Base-by-base conservation (phyloP, 2,113 vertebrate genomes). In the Sinocyclocheilus anshuiensis region DNA sequence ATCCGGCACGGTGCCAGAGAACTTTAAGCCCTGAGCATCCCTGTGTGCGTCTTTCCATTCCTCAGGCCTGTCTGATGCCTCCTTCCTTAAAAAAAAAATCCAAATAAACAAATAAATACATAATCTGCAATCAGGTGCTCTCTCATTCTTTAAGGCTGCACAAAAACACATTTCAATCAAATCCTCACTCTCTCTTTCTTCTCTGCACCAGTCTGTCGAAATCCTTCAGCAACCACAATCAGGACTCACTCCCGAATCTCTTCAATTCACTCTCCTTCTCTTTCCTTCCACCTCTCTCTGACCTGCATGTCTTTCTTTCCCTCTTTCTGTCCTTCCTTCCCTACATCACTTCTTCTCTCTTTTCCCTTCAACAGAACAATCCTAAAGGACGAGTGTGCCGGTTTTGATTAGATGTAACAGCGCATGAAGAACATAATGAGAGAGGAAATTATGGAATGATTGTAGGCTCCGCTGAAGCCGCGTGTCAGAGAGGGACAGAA, bases 371-470 rank as follows among this genome's bases (percentile, higher is more conserved):
- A 48, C 20, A 71, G 18, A 57, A 74, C 77, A 55, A 57, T 84
- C 57, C 48, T 83, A 84, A 87, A 87, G 81, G 86, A 87, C 77
- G 83, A 87, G 77, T 74, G n/a, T 89, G 88, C 78, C 84, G 69
- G 50, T 78, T 84, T 42, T 88, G 87, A 90, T 91, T 87, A 84
- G 71, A 86, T 39, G 48, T 88, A 88, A 85, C 63, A 84, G 77
- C 4, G 65, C 84, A 83, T 79, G 83, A 85, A 86, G 86, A 85
- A 83, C 79, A 83, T 77, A 74, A 91, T 83, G 75, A 85, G 83
- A 77, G 80, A 86, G 55, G 88, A 83, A 87, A 86, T 81, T 86
- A 89, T 89, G 88, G 86, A 87, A 80, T 87, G 88, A 87, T 87
- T 89, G 86, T 86, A 87, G 63, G 85, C 88, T 85, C 33, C 61